These are phyloP conservation scores for Chymomyza procnemis DNA, from an alignment of 2,888 invertebrate species.

Conservation along the genomic window DNA sequence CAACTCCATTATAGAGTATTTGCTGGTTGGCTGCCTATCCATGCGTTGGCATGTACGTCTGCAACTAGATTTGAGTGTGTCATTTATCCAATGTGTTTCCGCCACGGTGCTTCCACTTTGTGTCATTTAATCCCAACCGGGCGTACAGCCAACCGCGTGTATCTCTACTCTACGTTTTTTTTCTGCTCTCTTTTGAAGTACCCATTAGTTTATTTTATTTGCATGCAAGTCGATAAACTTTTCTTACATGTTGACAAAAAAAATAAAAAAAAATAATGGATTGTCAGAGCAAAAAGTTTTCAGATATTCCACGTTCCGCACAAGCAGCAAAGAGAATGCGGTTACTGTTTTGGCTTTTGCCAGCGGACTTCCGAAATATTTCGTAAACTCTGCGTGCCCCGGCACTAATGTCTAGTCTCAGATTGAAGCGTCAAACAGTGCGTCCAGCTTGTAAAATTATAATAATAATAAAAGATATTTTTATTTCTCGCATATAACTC, in stretches of 20 bases:
- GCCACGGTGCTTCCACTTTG: constrained; percentile 46
- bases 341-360: neutral
- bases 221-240: constrained; percentile 25
- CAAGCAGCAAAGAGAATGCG: constrained; percentile 7
- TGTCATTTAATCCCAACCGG: constrained; percentile 37
- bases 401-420: constrained; percentile 64
- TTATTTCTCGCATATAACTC: neutral
- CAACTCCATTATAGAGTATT: neutral
- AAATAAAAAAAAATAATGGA: constrained; percentile 17
- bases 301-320: constrained; percentile 34
- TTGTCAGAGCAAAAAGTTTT: constrained; percentile 22
- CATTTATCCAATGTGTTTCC: constrained; percentile 53
- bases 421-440: neutral
- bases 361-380: constrained; percentile 1
- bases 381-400: constrained; percentile 46
- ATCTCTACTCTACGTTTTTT: no score
- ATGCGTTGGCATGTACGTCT: constrained; percentile 3
- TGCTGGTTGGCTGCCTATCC: neutral
- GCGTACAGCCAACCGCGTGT: neutral
- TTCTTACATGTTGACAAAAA: constrained; percentile 1
- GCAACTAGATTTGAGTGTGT: constrained; percentile 26
- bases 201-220: constrained; percentile 9
- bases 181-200: neutral
- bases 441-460: constrained; percentile 6
- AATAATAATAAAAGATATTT: constrained; percentile 2